phyloP scores from a whole-genome alignment of 2,113 vertebrate genomes.

The Cervus canadensis region DNA sequence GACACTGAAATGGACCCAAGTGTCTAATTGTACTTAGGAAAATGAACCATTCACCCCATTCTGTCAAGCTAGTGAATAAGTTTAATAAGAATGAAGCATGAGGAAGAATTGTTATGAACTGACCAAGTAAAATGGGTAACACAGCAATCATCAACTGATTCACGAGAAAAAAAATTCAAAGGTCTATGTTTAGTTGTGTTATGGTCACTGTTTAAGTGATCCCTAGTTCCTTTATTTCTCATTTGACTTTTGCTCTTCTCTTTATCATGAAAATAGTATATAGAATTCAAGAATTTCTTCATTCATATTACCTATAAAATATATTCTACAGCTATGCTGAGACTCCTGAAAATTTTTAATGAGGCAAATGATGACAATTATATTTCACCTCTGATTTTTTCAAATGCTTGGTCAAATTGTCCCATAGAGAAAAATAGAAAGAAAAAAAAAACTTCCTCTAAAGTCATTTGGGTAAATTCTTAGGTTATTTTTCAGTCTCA shows the following conservation, averaged over 20 bases:
- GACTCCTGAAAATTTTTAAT: neutral
- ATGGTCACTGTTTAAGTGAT: neutral
- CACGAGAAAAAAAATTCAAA: neutral
- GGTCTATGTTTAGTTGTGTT: neutral
- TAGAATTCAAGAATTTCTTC: neutral
- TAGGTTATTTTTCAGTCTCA: neutral
- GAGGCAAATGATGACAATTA: neutral
- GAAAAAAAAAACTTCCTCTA: neutral
- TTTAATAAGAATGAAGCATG: neutral
- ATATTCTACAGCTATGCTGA: neutral
- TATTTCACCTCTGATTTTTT: slow-evolving; percentile 1
- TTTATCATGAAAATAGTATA: neutral
- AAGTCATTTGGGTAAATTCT: neutral
- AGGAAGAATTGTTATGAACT: neutral
- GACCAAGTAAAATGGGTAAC: neutral
- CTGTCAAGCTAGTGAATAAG: neutral
- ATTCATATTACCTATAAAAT: neutral
- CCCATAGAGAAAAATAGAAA: neutral
- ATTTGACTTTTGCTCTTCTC: neutral
- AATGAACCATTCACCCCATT: neutral
- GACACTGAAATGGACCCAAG: neutral
- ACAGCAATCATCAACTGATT: neutral
- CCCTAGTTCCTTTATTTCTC: neutral
- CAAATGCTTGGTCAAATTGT: neutral
- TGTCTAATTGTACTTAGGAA: neutral